These are phyloP conservation scores for Chymomyza costata DNA, from an alignment of 1,140 invertebrate genomes.

Conservation along the genomic window DNA sequence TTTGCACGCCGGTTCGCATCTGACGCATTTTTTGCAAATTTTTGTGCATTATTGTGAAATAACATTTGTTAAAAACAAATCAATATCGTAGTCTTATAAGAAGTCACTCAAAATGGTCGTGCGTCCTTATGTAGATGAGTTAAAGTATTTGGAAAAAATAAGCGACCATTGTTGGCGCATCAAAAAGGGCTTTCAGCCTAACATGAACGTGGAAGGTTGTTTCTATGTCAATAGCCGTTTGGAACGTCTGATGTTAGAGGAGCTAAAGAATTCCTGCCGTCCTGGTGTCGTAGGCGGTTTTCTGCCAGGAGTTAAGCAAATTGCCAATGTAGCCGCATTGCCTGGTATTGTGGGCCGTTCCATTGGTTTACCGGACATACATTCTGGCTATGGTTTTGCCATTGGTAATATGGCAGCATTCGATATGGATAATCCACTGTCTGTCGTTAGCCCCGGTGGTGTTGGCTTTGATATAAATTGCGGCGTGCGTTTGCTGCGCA, in stretches of 20 bases:
- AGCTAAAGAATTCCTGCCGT: constrained; percentile 91
- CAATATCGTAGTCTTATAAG: no score
- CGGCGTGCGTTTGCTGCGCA: constrained; percentile 95
- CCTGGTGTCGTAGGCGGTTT: constrained; percentile 95
- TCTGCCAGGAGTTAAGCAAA: constrained; percentile 99
- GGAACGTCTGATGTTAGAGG: constrained; percentile 98
- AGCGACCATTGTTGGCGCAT: constrained; percentile 92
- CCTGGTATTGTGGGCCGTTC: constrained; percentile 97
- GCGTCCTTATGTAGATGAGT: constrained; percentile 94
- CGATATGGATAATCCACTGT: constrained; percentile 93
- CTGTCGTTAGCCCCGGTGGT: constrained; percentile 98
- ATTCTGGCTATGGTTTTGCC: constrained; percentile 99
- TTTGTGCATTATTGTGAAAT: no score
- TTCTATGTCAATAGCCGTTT: constrained; percentile 97
- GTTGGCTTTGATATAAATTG: constrained; percentile 99
- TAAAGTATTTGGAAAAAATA: constrained; percentile 94
- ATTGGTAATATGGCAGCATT: constrained; percentile 99
- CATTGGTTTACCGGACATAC: constrained; percentile 96
- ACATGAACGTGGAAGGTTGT: constrained; percentile 99
- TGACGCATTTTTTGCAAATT: constrained; percentile 13
- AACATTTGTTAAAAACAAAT: not conserved
- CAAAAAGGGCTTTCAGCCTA: constrained; percentile 99
- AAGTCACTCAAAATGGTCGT: constrained; percentile 86
- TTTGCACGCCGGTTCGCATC: not conserved
- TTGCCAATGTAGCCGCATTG: constrained; percentile 98